Evolutionary conservation across 2,113 vertebrate species (phyloP).

Genomic region (Elachura formosa): DNA sequence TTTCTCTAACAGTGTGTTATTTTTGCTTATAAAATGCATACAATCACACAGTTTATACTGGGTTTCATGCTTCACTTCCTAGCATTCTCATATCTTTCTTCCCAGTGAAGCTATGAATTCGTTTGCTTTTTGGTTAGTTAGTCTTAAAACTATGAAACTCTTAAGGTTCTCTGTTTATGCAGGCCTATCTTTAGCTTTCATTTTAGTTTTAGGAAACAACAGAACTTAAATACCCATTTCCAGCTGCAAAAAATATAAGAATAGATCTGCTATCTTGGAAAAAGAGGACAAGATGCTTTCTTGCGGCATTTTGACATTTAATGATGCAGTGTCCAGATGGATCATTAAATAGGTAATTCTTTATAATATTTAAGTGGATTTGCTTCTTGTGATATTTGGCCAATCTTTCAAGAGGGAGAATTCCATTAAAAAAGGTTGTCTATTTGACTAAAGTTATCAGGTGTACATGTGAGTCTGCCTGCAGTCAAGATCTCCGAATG

Average conservation of each 20-base stretch:
- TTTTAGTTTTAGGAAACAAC: neutral
- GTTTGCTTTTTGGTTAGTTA: constrained; percentile 36
- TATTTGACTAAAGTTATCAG: neutral
- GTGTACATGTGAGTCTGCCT: neutral
- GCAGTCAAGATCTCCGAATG: neutral
- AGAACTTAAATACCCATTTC: neutral
- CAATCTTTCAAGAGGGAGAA: neutral
- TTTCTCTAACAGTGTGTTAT: neutral
- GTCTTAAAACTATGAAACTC: neutral
- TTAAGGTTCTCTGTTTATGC: neutral
- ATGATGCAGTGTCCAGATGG: neutral
- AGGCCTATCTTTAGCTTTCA: neutral
- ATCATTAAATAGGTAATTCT: neutral
- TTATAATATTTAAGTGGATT: neutral
- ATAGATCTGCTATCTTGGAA: neutral
- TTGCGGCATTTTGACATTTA: neutral
- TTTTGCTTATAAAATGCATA: constrained; percentile 21
- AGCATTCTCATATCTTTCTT: neutral
- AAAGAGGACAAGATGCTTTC: neutral
- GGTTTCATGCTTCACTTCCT: constrained; percentile 3
- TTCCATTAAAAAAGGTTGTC: neutral
- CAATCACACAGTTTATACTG: neutral
- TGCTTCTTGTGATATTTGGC: neutral
- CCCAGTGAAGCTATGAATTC: neutral
- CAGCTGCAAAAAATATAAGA: neutral